These are phyloP conservation scores for Lobophora halterata DNA, from an alignment of 2,888 invertebrate genomes.

Conservation along the genomic window DNA sequence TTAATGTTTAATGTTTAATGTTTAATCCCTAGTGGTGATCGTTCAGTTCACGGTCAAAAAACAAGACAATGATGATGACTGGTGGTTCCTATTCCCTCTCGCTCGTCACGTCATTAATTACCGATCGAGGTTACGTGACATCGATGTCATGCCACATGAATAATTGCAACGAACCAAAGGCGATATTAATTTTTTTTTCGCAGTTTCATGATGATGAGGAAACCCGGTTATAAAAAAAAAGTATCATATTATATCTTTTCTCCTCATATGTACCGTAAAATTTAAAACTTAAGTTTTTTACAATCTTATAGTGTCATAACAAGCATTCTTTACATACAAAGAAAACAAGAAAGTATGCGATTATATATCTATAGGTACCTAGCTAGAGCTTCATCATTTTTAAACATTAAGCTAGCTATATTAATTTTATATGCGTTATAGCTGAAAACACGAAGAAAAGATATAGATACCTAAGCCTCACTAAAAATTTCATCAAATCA, in stretches of 20 bases:
- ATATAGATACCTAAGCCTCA: background rate
- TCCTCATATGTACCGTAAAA: too few species aligned
- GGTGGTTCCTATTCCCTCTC: conserved; percentile 40
- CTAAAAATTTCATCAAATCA: conserved; percentile 3
- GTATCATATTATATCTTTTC: too few species aligned
- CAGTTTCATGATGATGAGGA: conserved; percentile 26
- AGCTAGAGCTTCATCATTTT: too few species aligned
- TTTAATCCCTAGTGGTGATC: background rate
- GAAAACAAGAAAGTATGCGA: too few species aligned
- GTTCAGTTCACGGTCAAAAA: conserved; percentile 6
- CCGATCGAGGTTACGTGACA: conserved; percentile 36
- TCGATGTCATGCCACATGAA: conserved; percentile 26
- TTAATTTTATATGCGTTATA: too few species aligned
- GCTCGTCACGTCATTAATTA: conserved; percentile 58
- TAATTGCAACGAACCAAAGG: conserved; percentile 29
- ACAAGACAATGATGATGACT: conserved; percentile 54
- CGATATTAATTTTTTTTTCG: conserved; percentile 30
- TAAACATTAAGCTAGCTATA: too few species aligned
- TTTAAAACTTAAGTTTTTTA: too few species aligned
- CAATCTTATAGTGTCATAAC: too few species aligned
- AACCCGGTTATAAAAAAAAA: conserved; percentile 11
- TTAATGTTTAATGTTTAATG: too few species aligned
- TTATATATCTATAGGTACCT: too few species aligned
- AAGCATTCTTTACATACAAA: too few species aligned
- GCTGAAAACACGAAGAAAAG: conserved; percentile 3